These are phyloP conservation scores for Zootermopsis nevadensis DNA, from an alignment of 2,888 invertebrate genomes.

Conservation along the genomic window DNA sequence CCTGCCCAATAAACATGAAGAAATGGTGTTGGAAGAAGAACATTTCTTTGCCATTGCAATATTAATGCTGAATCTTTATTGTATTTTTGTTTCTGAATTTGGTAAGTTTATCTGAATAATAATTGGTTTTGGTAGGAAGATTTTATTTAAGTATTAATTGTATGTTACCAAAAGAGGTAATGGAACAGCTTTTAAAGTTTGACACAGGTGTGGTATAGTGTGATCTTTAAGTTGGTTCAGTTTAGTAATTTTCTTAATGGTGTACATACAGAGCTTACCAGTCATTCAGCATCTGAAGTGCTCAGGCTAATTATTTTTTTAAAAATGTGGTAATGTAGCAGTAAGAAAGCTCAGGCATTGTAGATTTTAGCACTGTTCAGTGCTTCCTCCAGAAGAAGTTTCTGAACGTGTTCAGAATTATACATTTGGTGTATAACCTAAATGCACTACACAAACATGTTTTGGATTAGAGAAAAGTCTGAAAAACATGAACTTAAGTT, in stretches of 20 bases:
- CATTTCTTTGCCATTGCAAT: neutral
- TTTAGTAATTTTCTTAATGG: neutral
- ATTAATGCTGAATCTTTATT: neutral
- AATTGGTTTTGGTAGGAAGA: conserved; percentile 28
- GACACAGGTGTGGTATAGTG: neutral
- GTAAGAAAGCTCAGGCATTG: neutral
- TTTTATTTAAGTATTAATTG: conserved; percentile 5
- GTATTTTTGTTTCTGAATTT: neutral
- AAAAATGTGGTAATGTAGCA: neutral
- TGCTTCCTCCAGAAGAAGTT: neutral
- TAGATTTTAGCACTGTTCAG: neutral
- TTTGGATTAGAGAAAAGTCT: neutral
- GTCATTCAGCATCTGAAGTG: neutral
- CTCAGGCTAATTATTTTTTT: neutral
- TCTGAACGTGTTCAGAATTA: neutral
- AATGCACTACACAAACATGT: neutral
- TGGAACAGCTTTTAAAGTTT: neutral
- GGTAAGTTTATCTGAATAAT: conserved; percentile 6
- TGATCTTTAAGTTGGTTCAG: conserved; percentile 10
- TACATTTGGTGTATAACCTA: neutral
- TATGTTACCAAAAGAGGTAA: conserved; percentile 10
- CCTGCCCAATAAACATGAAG: neutral
- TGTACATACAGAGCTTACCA: neutral
- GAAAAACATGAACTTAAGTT: neutral
- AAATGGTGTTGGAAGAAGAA: neutral